phyloP scores from a whole-genome alignment of 2,888 invertebrate species.

The Mellilla xanthometata region DNA sequence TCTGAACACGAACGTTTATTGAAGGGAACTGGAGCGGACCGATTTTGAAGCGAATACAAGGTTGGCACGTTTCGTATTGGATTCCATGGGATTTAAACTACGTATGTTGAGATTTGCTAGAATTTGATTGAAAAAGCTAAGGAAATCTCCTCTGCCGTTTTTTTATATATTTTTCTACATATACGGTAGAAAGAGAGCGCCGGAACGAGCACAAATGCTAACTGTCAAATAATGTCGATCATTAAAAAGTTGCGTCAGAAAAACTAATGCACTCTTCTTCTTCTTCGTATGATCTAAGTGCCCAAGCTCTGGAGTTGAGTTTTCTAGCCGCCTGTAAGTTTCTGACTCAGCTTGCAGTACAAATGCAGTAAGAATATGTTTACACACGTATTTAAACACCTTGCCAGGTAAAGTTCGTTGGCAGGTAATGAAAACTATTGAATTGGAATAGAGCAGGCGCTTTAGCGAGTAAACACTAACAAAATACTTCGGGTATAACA shows the following conservation, averaged over 20 bases:
- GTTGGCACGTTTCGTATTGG: slow-evolving; percentile 13
- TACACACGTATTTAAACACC: slow-evolving; percentile 3
- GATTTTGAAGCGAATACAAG: slow-evolving; percentile 3
- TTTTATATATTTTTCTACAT: no score
- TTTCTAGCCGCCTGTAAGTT: no score
- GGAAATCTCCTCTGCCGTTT: no score
- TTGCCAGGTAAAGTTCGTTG: slow-evolving; percentile 14
- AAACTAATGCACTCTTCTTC: no score
- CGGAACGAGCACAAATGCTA: no score
- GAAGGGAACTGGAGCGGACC: slow-evolving; percentile 6
- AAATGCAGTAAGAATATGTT: background rate
- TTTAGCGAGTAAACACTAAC: slow-evolving; percentile 26
- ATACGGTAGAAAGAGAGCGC: no score
- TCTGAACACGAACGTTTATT: slow-evolving; percentile 2
- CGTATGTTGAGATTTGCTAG: background rate
- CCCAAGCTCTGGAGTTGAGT: no score
- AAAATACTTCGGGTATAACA: slow-evolving; percentile 11
- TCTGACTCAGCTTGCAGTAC: no score
- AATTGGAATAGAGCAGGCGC: slow-evolving; percentile 14
- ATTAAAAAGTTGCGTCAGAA: no score
- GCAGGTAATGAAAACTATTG: slow-evolving; percentile 13
- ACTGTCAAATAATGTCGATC: no score
- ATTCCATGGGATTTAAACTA: slow-evolving; percentile 10
- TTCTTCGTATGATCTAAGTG: no score
- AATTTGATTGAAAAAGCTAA: background rate